Evolutionary conservation across 2,113 vertebrate species (phyloP), one percentile per base, ranked within the genome.

Genomic region (Prochilodus magdalenae): DNA sequence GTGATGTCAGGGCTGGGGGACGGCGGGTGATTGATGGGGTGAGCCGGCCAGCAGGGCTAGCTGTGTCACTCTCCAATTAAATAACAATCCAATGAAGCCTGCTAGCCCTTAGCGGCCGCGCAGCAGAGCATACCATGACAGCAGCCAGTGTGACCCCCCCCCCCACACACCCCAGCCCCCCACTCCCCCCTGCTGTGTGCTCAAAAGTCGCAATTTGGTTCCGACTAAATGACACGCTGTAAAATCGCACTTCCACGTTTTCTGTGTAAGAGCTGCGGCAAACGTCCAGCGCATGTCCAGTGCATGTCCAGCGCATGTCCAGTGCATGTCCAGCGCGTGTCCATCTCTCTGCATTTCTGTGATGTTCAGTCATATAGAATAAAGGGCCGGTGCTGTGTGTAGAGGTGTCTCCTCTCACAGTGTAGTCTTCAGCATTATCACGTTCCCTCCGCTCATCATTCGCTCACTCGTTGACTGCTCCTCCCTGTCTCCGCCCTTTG

Each of bases 11-110:
- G 12, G 33, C 22, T 36, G 22, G 3, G 36, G 40, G 22, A 44
- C 65, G 30, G 18, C 11, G 5, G 65, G 18, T 70, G 66, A 70
- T 70, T 70, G 66, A 70, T 70, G 66, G 66, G 66, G 66, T 70
- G 66, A 70, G 22, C 20, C n/a, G 22, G 66, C 66, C 40, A 70
- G 66, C 66, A 70, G 66, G n/a, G 66, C 36, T 70, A 33, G 40
- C 36, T 44, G 33, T 70, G 66, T 70, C 66, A 70, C 66, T 70
- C 66, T 70, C 66, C 66, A 70, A 70, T 70, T 70, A 70, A 70
- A 44, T 70, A 24, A 22, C 66, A 44, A 70, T 70, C 33, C 33
- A 44, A n/a, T 70, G 66, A 70, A n/a, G 66, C 22, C 66, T 40
- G 65, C 30, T 67, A 70, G 66, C 66, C 26, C 36, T 70, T 70